phyloP scores from a whole-genome alignment of 2,797 vertebrate species.

The Rhinogobio ventralis region DNA sequence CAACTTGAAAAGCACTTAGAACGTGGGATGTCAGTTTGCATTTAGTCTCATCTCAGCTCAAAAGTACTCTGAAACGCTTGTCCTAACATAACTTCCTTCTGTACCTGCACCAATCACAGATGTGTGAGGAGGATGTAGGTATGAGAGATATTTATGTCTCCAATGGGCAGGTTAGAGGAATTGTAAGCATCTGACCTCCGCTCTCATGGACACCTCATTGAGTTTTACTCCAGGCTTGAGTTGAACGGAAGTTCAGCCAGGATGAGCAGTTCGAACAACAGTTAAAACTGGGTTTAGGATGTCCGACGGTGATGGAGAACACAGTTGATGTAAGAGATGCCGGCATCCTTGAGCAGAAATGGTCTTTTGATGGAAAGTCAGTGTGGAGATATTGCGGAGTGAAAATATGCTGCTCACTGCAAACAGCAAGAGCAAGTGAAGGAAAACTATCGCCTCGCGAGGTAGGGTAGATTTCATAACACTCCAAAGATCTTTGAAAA shows the following conservation, averaged over 20 bases:
- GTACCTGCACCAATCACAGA: conserved; percentile 34
- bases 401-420: not conserved
- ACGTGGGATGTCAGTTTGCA: conserved; percentile 44
- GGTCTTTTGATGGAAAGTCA: conserved; percentile 20
- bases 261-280: conserved; percentile 40
- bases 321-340: not conserved
- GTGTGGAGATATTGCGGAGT: conserved; percentile 8
- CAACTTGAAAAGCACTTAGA: conserved; percentile 23
- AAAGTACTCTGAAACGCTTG: conserved; percentile 22
- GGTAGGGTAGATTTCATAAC: conserved; percentile 27
- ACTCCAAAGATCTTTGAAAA: conserved; percentile 51
- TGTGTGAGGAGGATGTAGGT: conserved; percentile 13
- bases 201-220: conserved; percentile 7
- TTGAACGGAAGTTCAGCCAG: conserved; percentile 43
- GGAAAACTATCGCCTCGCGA: not conserved
- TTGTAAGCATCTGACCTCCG: conserved; percentile 19
- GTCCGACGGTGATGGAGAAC: not conserved
- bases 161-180: conserved; percentile 24
- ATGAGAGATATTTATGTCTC: conserved; percentile 40
- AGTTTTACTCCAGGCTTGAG: conserved; percentile 10
- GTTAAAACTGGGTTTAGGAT: conserved; percentile 16
- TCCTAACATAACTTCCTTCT: conserved; percentile 25
- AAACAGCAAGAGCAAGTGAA: conserved; percentile 6
- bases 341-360: conserved; percentile 15
- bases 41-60: conserved; percentile 34